Evolutionary conservation across 2,888 invertebrate genomes (phyloP), one percentile per base, ranked within the genome.

Genomic region (Nomada fucata): DNA sequence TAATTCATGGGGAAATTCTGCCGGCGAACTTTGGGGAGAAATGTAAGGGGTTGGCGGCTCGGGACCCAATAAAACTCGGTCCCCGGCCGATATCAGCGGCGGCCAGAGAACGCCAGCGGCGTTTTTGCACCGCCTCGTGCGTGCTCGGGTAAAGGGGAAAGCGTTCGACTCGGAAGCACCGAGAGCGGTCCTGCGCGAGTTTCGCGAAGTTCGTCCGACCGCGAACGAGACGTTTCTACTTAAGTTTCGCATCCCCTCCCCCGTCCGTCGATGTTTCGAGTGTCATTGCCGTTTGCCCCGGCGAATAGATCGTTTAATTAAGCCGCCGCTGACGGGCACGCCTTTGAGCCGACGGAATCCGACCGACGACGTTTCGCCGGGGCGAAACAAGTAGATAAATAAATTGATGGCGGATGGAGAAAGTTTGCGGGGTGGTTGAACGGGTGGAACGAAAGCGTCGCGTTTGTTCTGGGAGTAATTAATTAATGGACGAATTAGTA

Each of bases 221-320:
- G 20, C 52, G n/a, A 29, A 11, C 63, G 50, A 67, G 71, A 71
- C 57, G 65, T 57, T 61, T 36, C 60, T 26, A 7, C 2, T 10
- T 36, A 76, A 53, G 55, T 71, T 57, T 42, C 53, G 23, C 53
- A n/a, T 44, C 15, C 26, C 5, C 44, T 4, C 0, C 18, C 53
- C 10, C 47, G 15, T 15, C 15, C 47, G 2, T 2, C 13, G 7
- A 18, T 47, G 3, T 23, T 29, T 67, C 47, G 55, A 75, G 53
- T 67, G 67, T 67, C 53, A 53, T 69, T 29, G 64, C 70, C 23
- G 47, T 70, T 70, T 55, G 65, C 65, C 23, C 36, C 26, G 44
- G 47, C n/a, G 60, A 65, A 77, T 79, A 70, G 59, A 76, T 79
- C 76, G 60, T 13, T 52, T 70, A 76, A 76, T 70, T 65, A 53